phyloP scores from a whole-genome alignment of 2,113 vertebrate species.

The Archocentrus centrarchus region DNA sequence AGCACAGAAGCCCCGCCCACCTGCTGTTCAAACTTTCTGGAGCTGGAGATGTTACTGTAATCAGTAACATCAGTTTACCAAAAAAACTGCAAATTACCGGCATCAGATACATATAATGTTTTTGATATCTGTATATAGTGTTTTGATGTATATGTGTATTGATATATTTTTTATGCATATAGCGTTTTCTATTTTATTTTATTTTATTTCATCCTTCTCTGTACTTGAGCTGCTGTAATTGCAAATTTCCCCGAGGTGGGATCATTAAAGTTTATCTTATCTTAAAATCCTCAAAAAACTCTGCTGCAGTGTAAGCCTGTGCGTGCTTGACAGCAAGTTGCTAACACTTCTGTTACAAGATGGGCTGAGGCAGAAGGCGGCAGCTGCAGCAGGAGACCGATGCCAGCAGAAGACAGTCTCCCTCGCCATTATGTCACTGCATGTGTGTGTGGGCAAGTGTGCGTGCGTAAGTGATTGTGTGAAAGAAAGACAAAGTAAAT shows the following conservation, averaged over 20 bases:
- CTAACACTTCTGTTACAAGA: constrained; percentile 27
- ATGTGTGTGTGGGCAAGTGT: neutral
- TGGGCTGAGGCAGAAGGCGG: neutral
- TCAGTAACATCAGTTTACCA: neutral
- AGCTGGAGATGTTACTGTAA: neutral
- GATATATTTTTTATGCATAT: too few species aligned
- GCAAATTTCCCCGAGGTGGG: too few species aligned
- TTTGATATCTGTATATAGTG: too few species aligned
- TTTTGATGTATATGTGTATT: too few species aligned
- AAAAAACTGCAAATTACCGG: too few species aligned
- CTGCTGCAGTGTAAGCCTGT: constrained; percentile 12
- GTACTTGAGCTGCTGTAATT: too few species aligned
- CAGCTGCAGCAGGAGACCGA: constrained; percentile 45
- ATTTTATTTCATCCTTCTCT: too few species aligned
- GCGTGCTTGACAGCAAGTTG: constrained; percentile 18
- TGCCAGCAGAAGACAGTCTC: constrained; percentile 20
- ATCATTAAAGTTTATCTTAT: too few species aligned
- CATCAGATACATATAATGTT: too few species aligned
- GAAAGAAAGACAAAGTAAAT: neutral
- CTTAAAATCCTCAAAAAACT: too few species aligned
- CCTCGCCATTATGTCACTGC: neutral
- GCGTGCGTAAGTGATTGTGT: neutral
- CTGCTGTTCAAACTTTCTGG: neutral
- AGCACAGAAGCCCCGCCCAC: neutral
- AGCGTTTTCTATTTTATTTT: too few species aligned